Evolutionary conservation across 2,797 vertebrate genomes (phyloP), one percentile per base, ranked within the genome.

Genomic region (Apogon talboti): DNA sequence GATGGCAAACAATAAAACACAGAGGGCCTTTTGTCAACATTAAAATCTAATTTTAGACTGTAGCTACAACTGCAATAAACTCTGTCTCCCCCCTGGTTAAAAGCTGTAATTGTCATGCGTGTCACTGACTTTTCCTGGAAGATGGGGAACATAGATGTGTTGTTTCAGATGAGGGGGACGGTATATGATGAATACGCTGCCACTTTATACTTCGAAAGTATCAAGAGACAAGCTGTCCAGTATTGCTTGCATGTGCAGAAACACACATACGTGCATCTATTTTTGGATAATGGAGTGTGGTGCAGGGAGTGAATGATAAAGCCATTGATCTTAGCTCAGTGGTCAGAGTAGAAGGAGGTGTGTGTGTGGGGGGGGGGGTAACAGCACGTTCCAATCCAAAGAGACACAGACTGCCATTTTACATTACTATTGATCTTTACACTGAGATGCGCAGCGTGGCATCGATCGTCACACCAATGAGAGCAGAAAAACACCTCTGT

Each of bases 351-450:
- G n/a, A 28, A 11, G 65, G 74, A 65, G 58, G 21, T 24, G 21
- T 24, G 21, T 24, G 21, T 24, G 21, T 2, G 21, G 21, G 21
- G 21, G 2, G 2, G 21, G 21, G 21, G 21, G 21, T n/a, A n/a
- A n/a, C n/a, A n/a, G 74, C 79, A 78, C 49, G 60, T 81, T 78
- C 52, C 73, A 62, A 71, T 78, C 78, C 60, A 67, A 59, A 30
- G 66, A 77, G 76, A 72, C 66, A 54, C 66, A 1, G 71, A 84
- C 72, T 85, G 83, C 86, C 90, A 90, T 93, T 91, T 92, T 84
- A 87, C 87, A 91, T 90, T 74, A 66, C 76, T 87, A 92, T 91
- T 83, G 90, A 92, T 91, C 83, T 82, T 77, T 76, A 58, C 67
- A 62, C 70, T 16, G 69, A 88, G 79, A 80, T 71, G 79, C 64